Evolutionary conservation across 2,113 vertebrate species (phyloP), one percentile per base, ranked within the genome.

Genomic region (Rhabdornis inornatus): DNA sequence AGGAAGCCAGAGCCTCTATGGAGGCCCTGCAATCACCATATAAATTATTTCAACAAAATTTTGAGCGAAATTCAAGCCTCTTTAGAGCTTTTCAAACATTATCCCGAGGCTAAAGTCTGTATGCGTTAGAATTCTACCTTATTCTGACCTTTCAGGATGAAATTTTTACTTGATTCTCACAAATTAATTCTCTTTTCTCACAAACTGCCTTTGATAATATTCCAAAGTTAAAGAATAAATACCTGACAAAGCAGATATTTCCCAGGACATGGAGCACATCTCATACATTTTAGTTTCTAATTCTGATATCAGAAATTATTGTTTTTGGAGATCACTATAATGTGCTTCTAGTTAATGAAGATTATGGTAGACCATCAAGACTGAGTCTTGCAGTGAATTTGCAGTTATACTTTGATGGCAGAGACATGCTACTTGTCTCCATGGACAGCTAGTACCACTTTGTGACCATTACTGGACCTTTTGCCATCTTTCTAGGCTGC

Each of bases 61-160:
- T 57, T 40, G 76, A 83, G 31, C 44, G 31, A 79, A 87, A 87
- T 13, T 21, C 72, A 84, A 39, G 39, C 39, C 27, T 94, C 66
- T 89, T 69, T 91, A 68, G 33, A 84, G 45, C 65, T 93, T 96
- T 91, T 64, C 78, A 90, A 65, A 92, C 82, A 68, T 86, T 95
- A 55, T 89, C 65, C 69, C 57, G 60, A 81, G 69, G 55, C 44
- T 88, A 25, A 88, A 89, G n/a, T 47, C 74, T 90, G 17, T 89
- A 35, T 84, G 57, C 27, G 15, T 84, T 93, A 85, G 74, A 70
- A 87, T 93, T 90, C 75, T 83, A 8, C 53, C 92, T 83, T 35
- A 56, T 87, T 80, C 42, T 86, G 89, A 94, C 24, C 53, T 42
- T 10, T 60, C 65, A 63, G 50, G 63, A 44, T 92, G 45, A 90